phyloP scores from a whole-genome alignment of 1,140 invertebrate genomes.

The Orius laevigatus region DNA sequence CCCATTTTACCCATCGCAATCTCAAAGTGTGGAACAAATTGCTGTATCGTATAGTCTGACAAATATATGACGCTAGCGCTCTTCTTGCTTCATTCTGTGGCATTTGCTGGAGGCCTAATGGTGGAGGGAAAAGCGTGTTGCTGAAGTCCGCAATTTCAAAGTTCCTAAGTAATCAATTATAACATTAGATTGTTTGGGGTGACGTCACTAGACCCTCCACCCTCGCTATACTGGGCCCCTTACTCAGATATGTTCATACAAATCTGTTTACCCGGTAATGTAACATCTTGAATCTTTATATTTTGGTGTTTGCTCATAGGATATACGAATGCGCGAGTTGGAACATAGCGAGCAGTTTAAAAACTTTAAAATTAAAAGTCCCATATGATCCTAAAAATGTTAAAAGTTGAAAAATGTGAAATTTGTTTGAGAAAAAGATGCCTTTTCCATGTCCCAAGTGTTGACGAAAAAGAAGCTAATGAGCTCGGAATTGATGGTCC shows the following conservation, averaged over 20 bases:
- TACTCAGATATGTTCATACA: too few relatives aligned
- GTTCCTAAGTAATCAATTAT: neutral
- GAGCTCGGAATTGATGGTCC: neutral
- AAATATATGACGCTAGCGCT: slow-evolving; percentile 1
- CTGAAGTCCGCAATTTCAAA: slow-evolving; percentile 4
- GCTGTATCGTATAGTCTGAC: slow-evolving; percentile 4
- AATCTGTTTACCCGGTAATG: neutral
- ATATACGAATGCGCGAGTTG: neutral
- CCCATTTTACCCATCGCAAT: slow-evolving; percentile 5
- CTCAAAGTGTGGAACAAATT: slow-evolving; percentile 8
- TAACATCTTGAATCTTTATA: slow-evolving; percentile 2
- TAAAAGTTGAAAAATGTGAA: neutral
- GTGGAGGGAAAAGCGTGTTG: slow-evolving; percentile 5
- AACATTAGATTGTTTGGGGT: too few relatives aligned
- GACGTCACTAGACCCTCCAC: too few relatives aligned
- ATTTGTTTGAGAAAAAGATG: neutral
- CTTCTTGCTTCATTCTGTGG: slow-evolving; percentile 3
- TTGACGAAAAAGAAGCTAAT: slow-evolving; percentile 3
- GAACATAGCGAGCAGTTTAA: slow-evolving; percentile 2
- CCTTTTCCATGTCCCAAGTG: slow-evolving; percentile 4
- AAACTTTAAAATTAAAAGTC: neutral
- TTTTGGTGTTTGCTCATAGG: slow-evolving; percentile 1
- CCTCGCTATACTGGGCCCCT: too few relatives aligned
- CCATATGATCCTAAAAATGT: neutral
- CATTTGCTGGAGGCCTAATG: neutral